phyloP scores from a whole-genome alignment of 37 sponge, comb jelly and placozoan genomes.

The Corticium candelabrum region DNA sequence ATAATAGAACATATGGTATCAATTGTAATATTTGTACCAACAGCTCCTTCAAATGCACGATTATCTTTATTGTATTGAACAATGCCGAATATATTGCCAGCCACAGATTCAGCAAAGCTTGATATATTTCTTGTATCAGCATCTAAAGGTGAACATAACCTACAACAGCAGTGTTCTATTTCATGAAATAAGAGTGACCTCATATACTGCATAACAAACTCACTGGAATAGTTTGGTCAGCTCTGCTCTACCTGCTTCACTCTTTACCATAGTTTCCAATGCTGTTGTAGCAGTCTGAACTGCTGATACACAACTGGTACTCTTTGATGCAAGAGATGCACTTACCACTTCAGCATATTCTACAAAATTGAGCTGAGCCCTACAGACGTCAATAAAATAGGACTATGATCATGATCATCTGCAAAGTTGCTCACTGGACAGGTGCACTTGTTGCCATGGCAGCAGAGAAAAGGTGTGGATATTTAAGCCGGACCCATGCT shows the following conservation, averaged over 20 bases:
- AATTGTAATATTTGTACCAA: constrained; percentile 32
- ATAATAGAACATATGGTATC: constrained; percentile 53
- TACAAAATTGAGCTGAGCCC: constrained; percentile 48
- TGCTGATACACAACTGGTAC: constrained; percentile 14
- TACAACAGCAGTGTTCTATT: neutral
- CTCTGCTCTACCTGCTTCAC: neutral
- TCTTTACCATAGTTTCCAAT: constrained; percentile 3
- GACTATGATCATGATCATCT: constrained; percentile 8
- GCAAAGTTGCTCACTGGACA: constrained; percentile 15
- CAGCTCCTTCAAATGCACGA: constrained; percentile 38
- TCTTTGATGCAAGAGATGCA: constrained; percentile 40
- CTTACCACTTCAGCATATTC: constrained; percentile 72
- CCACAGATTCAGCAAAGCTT: constrained; percentile 29
- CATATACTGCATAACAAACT: neutral
- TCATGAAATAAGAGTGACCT: neutral
- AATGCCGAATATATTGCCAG: constrained; percentile 58
- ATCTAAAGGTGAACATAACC: constrained; percentile 27
- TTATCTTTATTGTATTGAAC: constrained; percentile 89
- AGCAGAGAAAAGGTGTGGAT: constrained; percentile 58
- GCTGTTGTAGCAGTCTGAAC: constrained; percentile 12
- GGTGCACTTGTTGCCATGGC: constrained; percentile 83
- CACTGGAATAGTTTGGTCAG: constrained; percentile 22
- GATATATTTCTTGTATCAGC: constrained; percentile 22
- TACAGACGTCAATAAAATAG: neutral
- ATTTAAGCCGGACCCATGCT: constrained; percentile 64